Conservation (phyloP, 1,140 invertebrate genomes). For the Neodiprion pinetum region DNA sequence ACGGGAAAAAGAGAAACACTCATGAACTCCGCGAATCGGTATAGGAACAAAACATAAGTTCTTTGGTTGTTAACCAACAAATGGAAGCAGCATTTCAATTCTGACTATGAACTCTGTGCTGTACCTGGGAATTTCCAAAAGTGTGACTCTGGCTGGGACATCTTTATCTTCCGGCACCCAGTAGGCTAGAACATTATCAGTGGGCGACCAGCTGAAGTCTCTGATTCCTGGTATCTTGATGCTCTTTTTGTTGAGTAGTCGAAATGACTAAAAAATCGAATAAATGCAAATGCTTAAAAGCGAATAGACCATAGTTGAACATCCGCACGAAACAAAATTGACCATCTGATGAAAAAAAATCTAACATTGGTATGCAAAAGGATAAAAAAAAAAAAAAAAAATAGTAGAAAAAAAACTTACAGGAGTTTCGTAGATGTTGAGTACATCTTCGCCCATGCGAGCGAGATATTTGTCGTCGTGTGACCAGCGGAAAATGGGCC, state of each 20-base stretch:
- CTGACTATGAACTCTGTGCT: background rate
- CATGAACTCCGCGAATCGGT: background rate
- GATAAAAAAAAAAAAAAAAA: background rate
- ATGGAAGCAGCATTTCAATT: slow-evolving; percentile 14
- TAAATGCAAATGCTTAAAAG: slow-evolving; percentile 20
- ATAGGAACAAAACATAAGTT: slow-evolving; percentile 15
- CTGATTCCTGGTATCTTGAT: slow-evolving; percentile 91
- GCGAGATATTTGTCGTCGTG: slow-evolving; percentile 97
- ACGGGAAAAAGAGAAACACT: slow-evolving; percentile 31
- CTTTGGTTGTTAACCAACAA: background rate
- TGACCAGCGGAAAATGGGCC: slow-evolving; percentile 97
- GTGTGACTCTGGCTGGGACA: slow-evolving; percentile 84
- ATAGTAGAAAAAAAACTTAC: slow-evolving; percentile 55
- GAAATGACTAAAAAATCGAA: slow-evolving; percentile 76
- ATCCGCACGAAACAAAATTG: background rate
- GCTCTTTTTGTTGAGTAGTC: slow-evolving; percentile 92
- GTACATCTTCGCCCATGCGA: slow-evolving; percentile 80
- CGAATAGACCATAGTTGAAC: background rate
- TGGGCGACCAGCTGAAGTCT: slow-evolving; percentile 98
- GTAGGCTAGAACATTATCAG: slow-evolving; percentile 95
- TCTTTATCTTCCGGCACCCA: slow-evolving; percentile 98
- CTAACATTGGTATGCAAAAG: background rate
- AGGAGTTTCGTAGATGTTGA: slow-evolving; percentile 96
- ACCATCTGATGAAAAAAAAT: background rate
- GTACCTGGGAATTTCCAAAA: slow-evolving; percentile 83